phyloP scores from a whole-genome alignment of 64 coral and sea anemone species.

The Pachyseris speciosa region DNA sequence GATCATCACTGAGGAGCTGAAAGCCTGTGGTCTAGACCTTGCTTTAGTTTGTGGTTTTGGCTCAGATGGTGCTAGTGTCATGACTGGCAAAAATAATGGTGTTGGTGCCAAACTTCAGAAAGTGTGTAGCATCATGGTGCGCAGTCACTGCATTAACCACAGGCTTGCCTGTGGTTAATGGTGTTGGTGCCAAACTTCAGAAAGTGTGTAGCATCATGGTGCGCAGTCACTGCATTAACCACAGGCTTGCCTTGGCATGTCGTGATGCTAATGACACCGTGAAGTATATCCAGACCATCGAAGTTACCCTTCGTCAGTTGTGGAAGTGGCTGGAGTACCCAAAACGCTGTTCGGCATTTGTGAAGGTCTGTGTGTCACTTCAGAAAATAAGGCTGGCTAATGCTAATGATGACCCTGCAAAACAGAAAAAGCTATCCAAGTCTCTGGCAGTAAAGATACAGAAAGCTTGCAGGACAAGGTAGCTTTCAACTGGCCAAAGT shows the following conservation, averaged over 20 bases:
- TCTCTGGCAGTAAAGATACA: slow-evolving; percentile 28
- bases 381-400: slow-evolving; percentile 8
- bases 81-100: slow-evolving; percentile 52
- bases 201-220: slow-evolving; percentile 45
- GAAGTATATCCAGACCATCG: slow-evolving; percentile 51
- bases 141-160: too few relatives aligned
- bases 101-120: too few relatives aligned
- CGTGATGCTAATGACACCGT: slow-evolving; percentile 53
- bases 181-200: slow-evolving; percentile 43
- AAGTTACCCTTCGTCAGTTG: slow-evolving; percentile 54
- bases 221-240: slow-evolving; percentile 45
- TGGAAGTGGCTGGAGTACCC: slow-evolving; percentile 60
- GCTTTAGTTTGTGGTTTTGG: slow-evolving; percentile 51
- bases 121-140: too few relatives aligned
- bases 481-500: slow-evolving; percentile 61
- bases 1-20: slow-evolving; percentile 39
- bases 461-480: slow-evolving; percentile 61
- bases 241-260: slow-evolving; percentile 51
- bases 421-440: slow-evolving; percentile 41
- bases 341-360: slow-evolving; percentile 39
- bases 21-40: slow-evolving; percentile 30
- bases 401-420: slow-evolving; percentile 37
- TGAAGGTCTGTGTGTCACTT: slow-evolving; percentile 42
- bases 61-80: slow-evolving; percentile 34
- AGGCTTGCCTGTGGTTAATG: too few relatives aligned